Percentiles rank a stretch among this genome's conserved stretches.
Conservation (phyloP, 2,888 invertebrate species). For the Anorthoa munda region DNA sequence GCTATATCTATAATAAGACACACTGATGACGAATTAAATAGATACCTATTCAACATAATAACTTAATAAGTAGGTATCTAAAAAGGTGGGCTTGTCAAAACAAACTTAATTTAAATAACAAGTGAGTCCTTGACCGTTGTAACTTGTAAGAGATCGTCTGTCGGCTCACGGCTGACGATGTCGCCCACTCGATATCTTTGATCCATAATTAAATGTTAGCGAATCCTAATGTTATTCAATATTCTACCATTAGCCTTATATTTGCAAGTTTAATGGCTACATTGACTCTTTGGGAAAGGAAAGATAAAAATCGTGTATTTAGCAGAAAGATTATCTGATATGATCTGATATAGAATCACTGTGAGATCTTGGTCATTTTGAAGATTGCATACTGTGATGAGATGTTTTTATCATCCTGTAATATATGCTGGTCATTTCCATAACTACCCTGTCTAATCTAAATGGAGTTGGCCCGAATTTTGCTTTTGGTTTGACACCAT, state of each 20-base stretch:
- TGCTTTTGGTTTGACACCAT: too few species aligned
- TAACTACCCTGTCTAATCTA: too few species aligned
- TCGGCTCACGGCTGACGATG: constrained; percentile 6
- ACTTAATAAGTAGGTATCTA: constrained; percentile 19
- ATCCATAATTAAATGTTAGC: constrained; percentile 39
- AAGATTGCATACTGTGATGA: background rate
- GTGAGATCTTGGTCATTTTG: background rate
- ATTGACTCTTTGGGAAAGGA: constrained; percentile 24
- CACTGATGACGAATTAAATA: background rate
- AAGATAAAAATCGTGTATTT: constrained; percentile 20
- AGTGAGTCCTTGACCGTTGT: constrained; percentile 24
- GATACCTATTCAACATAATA: constrained; percentile 10
- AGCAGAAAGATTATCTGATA: constrained; percentile 19
- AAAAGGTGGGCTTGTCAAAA: constrained; percentile 33
- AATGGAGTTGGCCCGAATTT: too few species aligned
- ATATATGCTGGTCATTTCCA: too few species aligned
- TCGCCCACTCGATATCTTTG: constrained; percentile 25
- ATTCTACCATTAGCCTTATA: constrained; percentile 32
- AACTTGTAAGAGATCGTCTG: constrained; percentile 15
- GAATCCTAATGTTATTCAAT: constrained; percentile 31
- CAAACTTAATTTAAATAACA: constrained; percentile 38
- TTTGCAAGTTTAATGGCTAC: constrained; percentile 18
- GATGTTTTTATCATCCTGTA: background rate
- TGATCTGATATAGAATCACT: constrained; percentile 16
- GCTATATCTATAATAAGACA: background rate